Base-by-base conservation (phyloP, 1,140 invertebrate genomes). In the Eriosoma lanigerum region DNA sequence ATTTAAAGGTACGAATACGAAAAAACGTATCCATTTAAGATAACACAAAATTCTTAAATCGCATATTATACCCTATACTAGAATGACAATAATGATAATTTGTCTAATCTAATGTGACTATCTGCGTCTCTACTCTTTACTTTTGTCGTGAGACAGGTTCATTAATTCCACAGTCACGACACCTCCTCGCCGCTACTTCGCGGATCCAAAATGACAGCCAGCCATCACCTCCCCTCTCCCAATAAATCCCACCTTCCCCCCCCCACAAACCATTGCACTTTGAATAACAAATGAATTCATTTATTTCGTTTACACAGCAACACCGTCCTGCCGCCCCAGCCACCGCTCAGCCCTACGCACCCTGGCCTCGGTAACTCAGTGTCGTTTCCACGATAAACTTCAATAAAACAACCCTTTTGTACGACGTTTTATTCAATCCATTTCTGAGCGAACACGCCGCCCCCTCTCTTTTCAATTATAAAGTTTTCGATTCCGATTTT, bases 221-320 rank as follows among this genome's bases (percentile, higher is more conserved):
- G 46, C 75, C 75, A 48, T 78, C 75, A 78, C 75, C 75, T n/a
- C 72, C 75, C 52, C 26, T 2, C n/a, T n/a, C n/a, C n/a, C n/a
- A n/a, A n/a, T n/a, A n/a, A n/a, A n/a, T n/a, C n/a, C n/a, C n/a
- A n/a, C n/a, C n/a, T n/a, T n/a, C n/a, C n/a, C n/a, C n/a, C n/a
- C n/a, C n/a, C n/a, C n/a, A n/a, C n/a, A n/a, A n/a, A n/a, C n/a
- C n/a, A n/a, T n/a, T n/a, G n/a, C 75, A 13, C 56, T 46, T 78
- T 78, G 75, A 78, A 78, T 78, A 78, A 78, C 75, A 78, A 78
- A 78, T 78, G 75, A 78, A 78, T 78, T 78, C 75, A 78, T 78
- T 78, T 78, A 78, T 78, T 78, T 78, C 75, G 75, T 78, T 78
- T 78, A 78, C 38, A 78, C 54, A 60, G 32, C n/a, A 46, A 29